phyloP scores from a whole-genome alignment of 2,113 vertebrate genomes.

The Petaurus breviceps region DNA sequence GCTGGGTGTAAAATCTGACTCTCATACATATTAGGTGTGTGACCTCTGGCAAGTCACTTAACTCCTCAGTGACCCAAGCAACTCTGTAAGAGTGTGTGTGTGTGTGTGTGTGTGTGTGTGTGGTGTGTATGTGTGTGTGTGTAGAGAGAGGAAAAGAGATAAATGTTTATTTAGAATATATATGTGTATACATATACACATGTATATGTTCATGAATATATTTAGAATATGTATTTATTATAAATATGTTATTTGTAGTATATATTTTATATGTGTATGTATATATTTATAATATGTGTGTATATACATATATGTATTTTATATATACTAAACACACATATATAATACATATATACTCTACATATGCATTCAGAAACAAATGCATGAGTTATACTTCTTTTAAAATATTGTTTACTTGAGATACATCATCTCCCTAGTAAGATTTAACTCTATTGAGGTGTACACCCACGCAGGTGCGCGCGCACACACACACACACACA shows the following conservation, averaged over 20 bases:
- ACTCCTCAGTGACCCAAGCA: neutral
- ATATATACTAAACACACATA: too few species aligned
- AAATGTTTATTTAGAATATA: neutral
- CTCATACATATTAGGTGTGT: neutral
- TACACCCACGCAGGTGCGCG: neutral
- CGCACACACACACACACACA: fast-evolving
- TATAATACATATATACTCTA: neutral
- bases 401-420: neutral
- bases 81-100: neutral
- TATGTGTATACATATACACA: neutral
- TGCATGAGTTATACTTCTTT: neutral
- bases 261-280: too few species aligned
- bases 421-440: neutral
- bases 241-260: too few species aligned
- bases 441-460: fast-evolving
- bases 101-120: too few species aligned
- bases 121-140: too few species aligned
- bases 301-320: too few species aligned
- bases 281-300: too few species aligned
- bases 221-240: too few species aligned
- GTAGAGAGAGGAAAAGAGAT: neutral
- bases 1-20: neutral
- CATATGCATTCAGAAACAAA: neutral
- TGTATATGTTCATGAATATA: too few species aligned
- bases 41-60: neutral